These are phyloP conservation scores for silkworm (Bombyx mori) DNA, from an alignment of 1,140 invertebrate genomes.

Conservation along the genomic window ASM3026992v2 NC_085107.1:6183001-6183500, in stretches of 20 bases:
- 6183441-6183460: too few species aligned
- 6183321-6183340: too few species aligned
- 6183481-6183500: too few species aligned
- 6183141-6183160: constrained; percentile 91
- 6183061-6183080: constrained; percentile 95
- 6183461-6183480: too few species aligned
- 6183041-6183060: constrained; percentile 94
- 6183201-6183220: constrained; percentile 94
- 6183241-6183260: constrained; percentile 7
- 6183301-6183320: too few species aligned
- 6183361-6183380: too few species aligned
- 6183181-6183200: constrained; percentile 93
- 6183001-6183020: constrained; percentile 94
- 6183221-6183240: constrained; percentile 86
- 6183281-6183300: too few species aligned
- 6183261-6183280: too few species aligned
- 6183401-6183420: too few species aligned
- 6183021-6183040: constrained; percentile 91
- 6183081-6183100: constrained; percentile 93
- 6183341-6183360: too few species aligned
- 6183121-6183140: constrained; percentile 89
- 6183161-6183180: constrained; percentile 95
- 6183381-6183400: too few species aligned
- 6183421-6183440: too few species aligned
- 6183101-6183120: constrained; percentile 86